A percentile compares a stretch with the other conserved stretches of the same genome.
phyloP scores from a whole-genome alignment of 2,888 invertebrate genomes.

The Thysanoteuthis rhombus region DNA sequence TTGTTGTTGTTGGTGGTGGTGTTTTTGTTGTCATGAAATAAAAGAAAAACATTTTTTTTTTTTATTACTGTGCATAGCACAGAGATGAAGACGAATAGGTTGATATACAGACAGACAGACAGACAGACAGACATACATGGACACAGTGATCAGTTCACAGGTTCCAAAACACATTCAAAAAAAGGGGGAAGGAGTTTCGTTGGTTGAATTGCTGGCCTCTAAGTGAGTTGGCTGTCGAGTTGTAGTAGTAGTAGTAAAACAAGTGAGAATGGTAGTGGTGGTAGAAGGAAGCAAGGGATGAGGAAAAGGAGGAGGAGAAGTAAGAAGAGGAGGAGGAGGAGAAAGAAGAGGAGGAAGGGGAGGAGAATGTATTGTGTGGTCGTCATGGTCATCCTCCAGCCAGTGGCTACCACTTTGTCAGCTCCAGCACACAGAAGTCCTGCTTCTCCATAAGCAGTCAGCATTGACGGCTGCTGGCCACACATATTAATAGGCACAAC shows the following conservation, averaged over 20 bases:
- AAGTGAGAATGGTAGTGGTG: neutral
- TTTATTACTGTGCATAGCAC: too few species aligned
- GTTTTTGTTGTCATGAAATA: too few species aligned
- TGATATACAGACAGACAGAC: neutral
- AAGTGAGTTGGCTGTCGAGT: neutral
- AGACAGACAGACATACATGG: neutral
- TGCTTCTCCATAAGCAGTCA: slow-evolving; percentile 2
- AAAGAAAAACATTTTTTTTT: too few species aligned
- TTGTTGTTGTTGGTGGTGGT: too few species aligned
- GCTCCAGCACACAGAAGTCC: slow-evolving; percentile 29
- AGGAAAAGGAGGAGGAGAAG: neutral
- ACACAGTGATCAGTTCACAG: neutral
- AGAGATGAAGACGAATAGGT: too few species aligned
- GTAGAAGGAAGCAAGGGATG: neutral
- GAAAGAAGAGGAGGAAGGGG: neutral
- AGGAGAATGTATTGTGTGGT: neutral
- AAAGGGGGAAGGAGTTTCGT: neutral
- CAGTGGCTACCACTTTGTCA: slow-evolving; percentile 12
- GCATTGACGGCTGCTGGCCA: neutral
- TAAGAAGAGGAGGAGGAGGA: too few species aligned
- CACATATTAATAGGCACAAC: slow-evolving; percentile 23
- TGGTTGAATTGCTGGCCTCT: neutral
- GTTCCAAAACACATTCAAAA: neutral
- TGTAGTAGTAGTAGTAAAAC: neutral
- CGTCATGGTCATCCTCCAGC: neutral